Conservation (phyloP, 2,113 vertebrate genomes). For the Meleagris gallopavo region DNA sequence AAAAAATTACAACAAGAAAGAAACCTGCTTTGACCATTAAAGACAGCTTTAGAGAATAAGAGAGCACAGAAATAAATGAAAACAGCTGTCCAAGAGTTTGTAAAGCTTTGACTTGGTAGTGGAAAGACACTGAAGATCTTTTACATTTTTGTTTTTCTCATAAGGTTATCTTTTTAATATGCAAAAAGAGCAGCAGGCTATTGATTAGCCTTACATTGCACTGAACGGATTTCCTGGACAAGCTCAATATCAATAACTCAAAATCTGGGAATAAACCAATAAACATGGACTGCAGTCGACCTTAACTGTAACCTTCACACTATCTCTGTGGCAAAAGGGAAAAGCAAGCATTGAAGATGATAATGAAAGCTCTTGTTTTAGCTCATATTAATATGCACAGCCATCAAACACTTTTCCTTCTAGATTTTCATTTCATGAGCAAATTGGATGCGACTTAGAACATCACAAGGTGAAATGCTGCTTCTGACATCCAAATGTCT, state of each 20-base stretch:
- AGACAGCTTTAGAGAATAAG: neutral
- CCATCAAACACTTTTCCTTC: conserved; percentile 33
- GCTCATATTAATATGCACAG: conserved; percentile 44
- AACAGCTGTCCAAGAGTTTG: neutral
- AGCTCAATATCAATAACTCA: conserved; percentile 52
- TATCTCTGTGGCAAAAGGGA: conserved; percentile 33
- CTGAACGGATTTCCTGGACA: conserved; percentile 51
- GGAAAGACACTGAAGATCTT: neutral
- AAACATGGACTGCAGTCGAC: conserved; percentile 12
- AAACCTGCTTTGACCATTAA: conserved; percentile 3
- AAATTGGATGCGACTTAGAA: conserved; percentile 43
- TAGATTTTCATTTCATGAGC: conserved; percentile 40
- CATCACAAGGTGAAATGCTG: conserved; percentile 26
- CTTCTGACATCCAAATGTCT: neutral
- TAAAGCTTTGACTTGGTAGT: neutral
- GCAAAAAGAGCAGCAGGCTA: conserved; percentile 53
- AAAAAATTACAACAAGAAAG: neutral
- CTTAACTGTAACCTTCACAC: conserved; percentile 61
- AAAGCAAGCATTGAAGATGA: neutral
- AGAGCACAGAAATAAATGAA: neutral
- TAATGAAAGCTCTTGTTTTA: conserved; percentile 50
- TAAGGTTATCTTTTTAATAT: conserved; percentile 56
- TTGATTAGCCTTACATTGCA: conserved; percentile 44
- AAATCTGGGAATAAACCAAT: conserved; percentile 50
- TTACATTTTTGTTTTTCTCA: neutral